Evolutionary conservation across 2,113 vertebrate species (phyloP), one percentile per base, ranked within the genome.

Genomic region (Neogobius melanostomus): DNA sequence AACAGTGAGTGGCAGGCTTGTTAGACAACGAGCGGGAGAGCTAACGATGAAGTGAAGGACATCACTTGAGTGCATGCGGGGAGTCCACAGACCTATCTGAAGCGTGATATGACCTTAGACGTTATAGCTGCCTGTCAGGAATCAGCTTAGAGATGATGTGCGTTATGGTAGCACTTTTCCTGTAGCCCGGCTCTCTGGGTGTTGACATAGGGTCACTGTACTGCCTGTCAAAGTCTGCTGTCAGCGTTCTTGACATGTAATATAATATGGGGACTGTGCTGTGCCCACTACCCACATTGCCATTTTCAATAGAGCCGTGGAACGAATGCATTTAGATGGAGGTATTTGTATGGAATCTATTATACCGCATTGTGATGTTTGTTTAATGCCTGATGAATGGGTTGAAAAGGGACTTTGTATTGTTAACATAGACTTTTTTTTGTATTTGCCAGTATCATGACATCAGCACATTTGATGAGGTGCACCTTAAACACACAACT

Each of bases 81-180:
- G 17, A 51, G 49, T 51, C 12, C 17, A 36, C 21, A 45, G 14
- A 66, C 36, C 70, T 53, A 70, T 68, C 60, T 71, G 47, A 8
- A 14, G 65, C 72, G 16, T 42, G 43, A 47, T 64, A 51, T 52
- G 81, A 48, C 59, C 74, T 47, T 47, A 8, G 6, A 51, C 72
- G 54, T 56, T 53, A 21, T 72, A 62, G 59, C 61, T 43, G 66
- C 71, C 51, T 76, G 79, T 82, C 65, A 71, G 42, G 59, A 28
- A 68, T 49, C 56, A 45, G 50, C 48, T 59, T 16, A 50, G 44
- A 48, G 56, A 52, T 60, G 82, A 75, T 81, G 70, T 77, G 65
- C 79, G 76, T 84, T 52, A 69, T 68, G 72, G 74, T 76, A 60
- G 66, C 14, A 28, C 49, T 84, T 80, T 77, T 5, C 69, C 44